A percentile compares a stretch with the other conserved stretches of the same genome.
phyloP scores from a whole-genome alignment of 2,888 invertebrate genomes.

The Napeogenes inachia region DNA sequence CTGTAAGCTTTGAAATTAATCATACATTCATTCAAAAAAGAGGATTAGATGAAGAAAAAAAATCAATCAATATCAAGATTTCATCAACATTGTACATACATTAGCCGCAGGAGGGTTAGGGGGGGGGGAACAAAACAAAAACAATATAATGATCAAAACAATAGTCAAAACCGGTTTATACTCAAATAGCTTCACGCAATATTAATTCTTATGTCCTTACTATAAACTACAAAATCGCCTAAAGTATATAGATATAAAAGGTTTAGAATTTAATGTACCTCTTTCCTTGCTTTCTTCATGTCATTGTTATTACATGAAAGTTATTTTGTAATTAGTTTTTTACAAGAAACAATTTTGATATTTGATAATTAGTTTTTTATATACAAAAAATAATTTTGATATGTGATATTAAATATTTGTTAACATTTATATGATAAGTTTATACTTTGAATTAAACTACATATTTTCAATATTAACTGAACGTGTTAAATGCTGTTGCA shows the following conservation, averaged over 20 bases:
- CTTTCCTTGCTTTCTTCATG: neutral
- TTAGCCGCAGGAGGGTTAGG: slow-evolving; percentile 11
- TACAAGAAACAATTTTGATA: too few relatives aligned
- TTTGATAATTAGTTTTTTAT: too few relatives aligned
- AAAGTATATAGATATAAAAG: neutral
- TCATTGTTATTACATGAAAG: too few relatives aligned
- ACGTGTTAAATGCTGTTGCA: too few relatives aligned
- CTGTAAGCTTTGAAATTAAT: too few relatives aligned
- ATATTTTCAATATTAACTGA: too few relatives aligned
- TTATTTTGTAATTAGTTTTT: too few relatives aligned
- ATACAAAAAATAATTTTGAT: too few relatives aligned
- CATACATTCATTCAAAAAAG: neutral
- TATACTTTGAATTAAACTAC: too few relatives aligned
- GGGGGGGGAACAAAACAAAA: neutral
- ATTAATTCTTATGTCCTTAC: neutral
- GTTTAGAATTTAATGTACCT: neutral
- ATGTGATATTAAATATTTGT: too few relatives aligned
- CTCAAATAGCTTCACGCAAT: neutral
- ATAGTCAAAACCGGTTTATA: slow-evolving; percentile 14
- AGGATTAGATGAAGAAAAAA: neutral
- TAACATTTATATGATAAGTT: too few relatives aligned
- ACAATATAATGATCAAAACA: slow-evolving; percentile 13
- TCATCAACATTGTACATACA: slow-evolving; percentile 5
- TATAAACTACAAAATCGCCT: neutral
- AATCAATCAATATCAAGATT: slow-evolving; percentile 10